Evolutionary conservation across 2,113 vertebrate genomes (phyloP).

Genomic region (Thalassarche chlororhynchos): DNA sequence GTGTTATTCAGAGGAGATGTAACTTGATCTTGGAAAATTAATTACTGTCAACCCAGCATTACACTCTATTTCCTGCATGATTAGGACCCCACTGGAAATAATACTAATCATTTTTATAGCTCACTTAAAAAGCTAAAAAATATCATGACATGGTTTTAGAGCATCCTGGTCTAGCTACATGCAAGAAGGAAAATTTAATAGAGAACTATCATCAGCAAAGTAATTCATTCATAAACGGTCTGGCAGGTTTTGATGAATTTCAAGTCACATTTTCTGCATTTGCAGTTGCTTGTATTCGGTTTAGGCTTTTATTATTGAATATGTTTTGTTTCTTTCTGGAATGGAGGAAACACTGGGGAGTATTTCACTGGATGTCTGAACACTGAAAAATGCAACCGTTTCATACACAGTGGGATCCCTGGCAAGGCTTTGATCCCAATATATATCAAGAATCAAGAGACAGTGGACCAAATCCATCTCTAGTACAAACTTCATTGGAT

Average conservation of each 20-base stretch:
- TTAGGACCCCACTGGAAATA: neutral
- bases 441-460: neutral
- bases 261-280: neutral
- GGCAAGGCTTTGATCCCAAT: constrained; percentile 34
- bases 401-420: constrained; percentile 3
- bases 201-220: neutral
- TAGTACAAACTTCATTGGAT: neutral
- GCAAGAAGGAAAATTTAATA: neutral
- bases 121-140: neutral
- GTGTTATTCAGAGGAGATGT: neutral
- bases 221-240: neutral
- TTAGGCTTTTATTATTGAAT: neutral
- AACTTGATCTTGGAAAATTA: neutral
- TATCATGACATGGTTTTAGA: neutral
- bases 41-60: neutral
- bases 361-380: neutral
- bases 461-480: neutral
- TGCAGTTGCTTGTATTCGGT: neutral
- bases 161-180: neutral
- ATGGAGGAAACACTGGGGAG: neutral
- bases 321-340: neutral
- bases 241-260: neutral
- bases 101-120: neutral
- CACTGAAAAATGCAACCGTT: constrained; percentile 36
- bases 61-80: neutral